Evolutionary conservation across 2,113 vertebrate species (phyloP).

Genomic region (Callopanchax toddi): DNA sequence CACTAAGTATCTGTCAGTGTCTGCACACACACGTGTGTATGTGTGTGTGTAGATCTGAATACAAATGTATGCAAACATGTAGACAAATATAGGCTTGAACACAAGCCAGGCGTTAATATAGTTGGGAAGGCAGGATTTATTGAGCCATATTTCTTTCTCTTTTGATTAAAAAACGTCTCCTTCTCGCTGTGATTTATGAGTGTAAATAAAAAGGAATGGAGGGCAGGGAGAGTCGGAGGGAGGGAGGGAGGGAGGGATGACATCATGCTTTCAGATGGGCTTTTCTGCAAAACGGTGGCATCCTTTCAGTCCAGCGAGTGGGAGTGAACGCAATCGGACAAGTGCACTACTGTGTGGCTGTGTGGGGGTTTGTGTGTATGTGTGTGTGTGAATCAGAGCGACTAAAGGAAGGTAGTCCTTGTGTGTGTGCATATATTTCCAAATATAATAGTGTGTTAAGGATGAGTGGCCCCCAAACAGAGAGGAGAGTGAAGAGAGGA

Average conservation of each 20-base stretch:
- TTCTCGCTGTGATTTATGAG: constrained; percentile 74
- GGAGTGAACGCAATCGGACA: constrained; percentile 61
- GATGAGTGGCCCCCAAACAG: constrained; percentile 17
- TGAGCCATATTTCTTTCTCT: constrained; percentile 73
- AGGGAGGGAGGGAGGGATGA: constrained; percentile 58
- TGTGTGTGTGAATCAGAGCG: constrained; percentile 15
- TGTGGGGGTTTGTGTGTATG: constrained; percentile 19
- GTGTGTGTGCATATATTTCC: constrained; percentile 35
- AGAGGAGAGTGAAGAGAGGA: constrained; percentile 11
- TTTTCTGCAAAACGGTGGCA: constrained; percentile 53
- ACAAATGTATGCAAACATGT: constrained; percentile 44
- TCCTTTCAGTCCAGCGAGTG: constrained; percentile 55
- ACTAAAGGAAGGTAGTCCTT: constrained; percentile 26
- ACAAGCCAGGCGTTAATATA: constrained; percentile 67
- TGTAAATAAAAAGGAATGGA: constrained; percentile 49
- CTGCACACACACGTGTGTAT: neutral
- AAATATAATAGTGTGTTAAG: constrained; percentile 20
- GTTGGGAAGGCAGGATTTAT: constrained; percentile 75
- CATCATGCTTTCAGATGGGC: constrained; percentile 73
- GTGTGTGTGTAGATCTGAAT: constrained; percentile 10
- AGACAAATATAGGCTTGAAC: constrained; percentile 45
- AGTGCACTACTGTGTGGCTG: constrained; percentile 37
- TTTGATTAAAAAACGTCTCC: constrained; percentile 78
- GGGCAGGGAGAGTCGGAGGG: constrained; percentile 36
- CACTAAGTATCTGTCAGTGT: constrained; percentile 20